Base-by-base conservation (phyloP, 2,888 invertebrate genomes). In the Drosophila borealis region DNA sequence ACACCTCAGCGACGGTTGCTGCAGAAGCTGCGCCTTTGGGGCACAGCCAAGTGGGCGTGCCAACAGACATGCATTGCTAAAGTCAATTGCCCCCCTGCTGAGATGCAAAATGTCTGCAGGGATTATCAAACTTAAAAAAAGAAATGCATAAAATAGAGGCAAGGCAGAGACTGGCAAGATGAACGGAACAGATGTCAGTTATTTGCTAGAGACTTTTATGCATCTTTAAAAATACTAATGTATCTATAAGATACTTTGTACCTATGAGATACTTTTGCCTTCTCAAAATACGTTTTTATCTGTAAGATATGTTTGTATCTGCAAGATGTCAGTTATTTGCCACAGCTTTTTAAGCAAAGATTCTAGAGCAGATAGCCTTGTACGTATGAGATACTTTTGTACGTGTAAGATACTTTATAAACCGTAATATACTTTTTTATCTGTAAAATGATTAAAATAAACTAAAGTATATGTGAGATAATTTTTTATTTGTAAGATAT, bases 11-110 rank as follows among this genome's bases (percentile, higher is more conserved):
- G 10, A 41, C 14, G 46, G 46, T 39, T 29, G 50, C 51, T 61
- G 49, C 57, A 57, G 37, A 17, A 49, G 49, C 54, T 45, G 10
- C 37, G 54, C 14, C 45, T 34, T n/a, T 9, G 13, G 4, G 37
- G 33, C 49, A n/a, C 6, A 19, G 29, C 36, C 13, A 50, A 33
- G 36, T 54, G 74, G 72, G 72, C 74, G 69, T 61, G 72, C 49
- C 69, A 46, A 19, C 33, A 67, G 66, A 57, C 57, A 46, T 41
- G 55, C 74, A 61, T 41, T 54, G 50, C 59, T 44, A 70, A 61
- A 54, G 73, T 44, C 70, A 54, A 60, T 70, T 63, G 39, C 34
- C n/a, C 39, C 8, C 34, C 56, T 39, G 46, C 33, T 42, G 41
- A 56, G 50, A 41, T 46, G 17, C 21, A 14, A 21, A 51, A 42